phyloP scores from a whole-genome alignment of 2,797 vertebrate species.

The Rhinogobio ventralis region DNA sequence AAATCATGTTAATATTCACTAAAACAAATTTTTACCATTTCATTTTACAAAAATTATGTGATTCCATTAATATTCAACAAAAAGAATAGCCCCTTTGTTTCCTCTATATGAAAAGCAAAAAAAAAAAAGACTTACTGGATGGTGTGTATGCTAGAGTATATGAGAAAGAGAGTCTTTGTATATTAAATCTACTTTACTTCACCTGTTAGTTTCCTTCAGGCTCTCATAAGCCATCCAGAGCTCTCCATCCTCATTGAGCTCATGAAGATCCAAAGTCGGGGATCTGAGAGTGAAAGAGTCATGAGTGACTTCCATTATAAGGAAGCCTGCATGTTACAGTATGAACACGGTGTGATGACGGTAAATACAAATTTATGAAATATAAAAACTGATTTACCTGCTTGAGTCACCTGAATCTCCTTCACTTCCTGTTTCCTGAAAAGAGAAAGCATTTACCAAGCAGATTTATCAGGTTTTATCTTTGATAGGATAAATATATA shows the following conservation, averaged over 20 bases:
- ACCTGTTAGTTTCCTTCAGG: conserved; percentile 96
- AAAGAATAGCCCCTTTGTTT: neutral
- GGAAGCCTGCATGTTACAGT: neutral
- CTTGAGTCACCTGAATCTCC: conserved; percentile 49
- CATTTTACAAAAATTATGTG: neutral
- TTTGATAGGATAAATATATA: neutral
- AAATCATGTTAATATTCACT: neutral
- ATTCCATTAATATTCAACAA: neutral
- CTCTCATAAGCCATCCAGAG: conserved; percentile 94
- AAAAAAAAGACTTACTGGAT: neutral
- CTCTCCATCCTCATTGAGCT: conserved; percentile 96
- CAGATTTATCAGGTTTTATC: neutral
- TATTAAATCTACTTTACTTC: conserved; percentile 26
- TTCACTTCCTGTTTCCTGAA: conserved; percentile 50
- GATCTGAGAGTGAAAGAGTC: conserved; percentile 64
- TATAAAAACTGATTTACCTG: conserved; percentile 38
- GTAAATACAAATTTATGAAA: neutral
- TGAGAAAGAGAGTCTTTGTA: neutral
- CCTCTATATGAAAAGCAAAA: neutral
- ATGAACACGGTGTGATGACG: neutral
- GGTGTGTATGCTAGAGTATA: no score
- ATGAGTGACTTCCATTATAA: neutral
- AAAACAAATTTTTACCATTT: neutral
- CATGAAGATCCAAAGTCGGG: conserved; percentile 79
- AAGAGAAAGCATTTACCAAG: neutral